A percentile compares a stretch with the other conserved stretches of the same genome.
phyloP scores from a whole-genome alignment of 37 sponge, comb jelly and placozoan genomes.

The Halisarca cf. caerulea region DNA sequence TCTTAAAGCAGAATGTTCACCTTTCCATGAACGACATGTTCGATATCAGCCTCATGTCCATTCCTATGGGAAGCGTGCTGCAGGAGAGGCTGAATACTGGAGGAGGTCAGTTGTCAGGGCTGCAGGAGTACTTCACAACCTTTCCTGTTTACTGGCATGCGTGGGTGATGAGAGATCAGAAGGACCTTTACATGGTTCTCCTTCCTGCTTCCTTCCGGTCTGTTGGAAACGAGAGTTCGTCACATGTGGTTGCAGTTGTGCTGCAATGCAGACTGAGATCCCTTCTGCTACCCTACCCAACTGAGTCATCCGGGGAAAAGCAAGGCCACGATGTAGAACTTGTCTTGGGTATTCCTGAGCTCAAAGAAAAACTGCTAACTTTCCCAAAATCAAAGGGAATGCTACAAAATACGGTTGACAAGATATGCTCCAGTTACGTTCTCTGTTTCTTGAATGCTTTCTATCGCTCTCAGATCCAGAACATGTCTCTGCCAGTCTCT shows the following conservation, averaged over 20 bases:
- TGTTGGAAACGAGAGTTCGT: background rate
- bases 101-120: background rate
- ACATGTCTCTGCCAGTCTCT: background rate
- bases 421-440: background rate
- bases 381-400: no score
- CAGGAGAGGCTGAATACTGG: background rate
- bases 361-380: no score
- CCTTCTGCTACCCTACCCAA: constrained; percentile 15
- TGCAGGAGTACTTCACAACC: background rate
- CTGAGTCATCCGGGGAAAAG: background rate
- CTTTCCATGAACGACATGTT: background rate
- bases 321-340: background rate
- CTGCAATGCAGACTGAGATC: background rate
- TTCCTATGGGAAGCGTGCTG: background rate
- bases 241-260: background rate
- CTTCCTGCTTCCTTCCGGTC: constrained; percentile 6
- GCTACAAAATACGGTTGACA: background rate
- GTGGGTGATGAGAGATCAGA: constrained; percentile 6
- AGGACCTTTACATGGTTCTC: background rate
- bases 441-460: background rate
- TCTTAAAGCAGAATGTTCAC: background rate
- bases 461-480: background rate
- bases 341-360: no score
- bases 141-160: constrained; percentile 4
- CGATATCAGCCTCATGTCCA: background rate